phyloP scores from a whole-genome alignment of 1,140 invertebrate species.

The Neelides sp. region DNA sequence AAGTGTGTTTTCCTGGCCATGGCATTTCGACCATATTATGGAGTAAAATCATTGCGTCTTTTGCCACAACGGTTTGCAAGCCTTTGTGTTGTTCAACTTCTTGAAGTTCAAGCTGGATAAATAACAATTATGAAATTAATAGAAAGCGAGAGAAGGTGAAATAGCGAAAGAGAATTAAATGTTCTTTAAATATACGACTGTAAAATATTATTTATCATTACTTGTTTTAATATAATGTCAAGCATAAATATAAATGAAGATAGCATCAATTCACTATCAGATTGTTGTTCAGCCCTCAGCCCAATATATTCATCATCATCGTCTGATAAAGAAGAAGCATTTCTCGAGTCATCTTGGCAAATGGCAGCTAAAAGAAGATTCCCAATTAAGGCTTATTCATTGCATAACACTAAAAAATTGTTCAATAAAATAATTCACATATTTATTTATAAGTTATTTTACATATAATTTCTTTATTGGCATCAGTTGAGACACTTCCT shows the following conservation, averaged over 20 bases:
- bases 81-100: conserved; percentile 71
- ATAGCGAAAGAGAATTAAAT: too few species aligned
- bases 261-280: conserved; percentile 54
- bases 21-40: conserved; percentile 65
- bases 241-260: conserved; percentile 93
- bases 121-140: conserved; percentile 14
- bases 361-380: conserved; percentile 34
- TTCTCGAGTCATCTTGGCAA: conserved; percentile 49
- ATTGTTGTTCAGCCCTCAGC: conserved; percentile 24
- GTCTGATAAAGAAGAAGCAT: conserved; percentile 56
- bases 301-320: conserved; percentile 44
- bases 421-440: too few species aligned
- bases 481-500: conserved; percentile 25
- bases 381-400: neutral
- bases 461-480: conserved; percentile 40
- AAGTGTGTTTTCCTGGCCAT: conserved; percentile 54
- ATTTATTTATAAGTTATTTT: too few species aligned
- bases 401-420: neutral
- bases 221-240: conserved; percentile 87
- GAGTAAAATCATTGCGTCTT: conserved; percentile 62
- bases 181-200: neutral
- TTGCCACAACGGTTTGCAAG: conserved; percentile 59
- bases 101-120: conserved; percentile 74
- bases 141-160: too few species aligned
- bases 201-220: conserved; percentile 33